Conservation (phyloP, 2,888 invertebrate genomes). For the Cephonodes hylas region DNA sequence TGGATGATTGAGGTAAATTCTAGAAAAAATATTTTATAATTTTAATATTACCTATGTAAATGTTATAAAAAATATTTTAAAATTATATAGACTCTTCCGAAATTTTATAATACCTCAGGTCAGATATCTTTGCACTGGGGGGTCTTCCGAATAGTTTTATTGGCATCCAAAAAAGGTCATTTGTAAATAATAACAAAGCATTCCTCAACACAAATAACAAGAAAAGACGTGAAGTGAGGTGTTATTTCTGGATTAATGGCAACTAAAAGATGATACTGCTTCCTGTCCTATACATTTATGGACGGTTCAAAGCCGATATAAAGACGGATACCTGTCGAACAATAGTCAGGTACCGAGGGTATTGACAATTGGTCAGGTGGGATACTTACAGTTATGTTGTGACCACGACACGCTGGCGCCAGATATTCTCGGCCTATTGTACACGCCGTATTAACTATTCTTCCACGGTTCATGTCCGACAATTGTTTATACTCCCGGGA, state of each 20-base stretch:
- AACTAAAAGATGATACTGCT: conserved; percentile 52
- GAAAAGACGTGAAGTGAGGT: conserved; percentile 44
- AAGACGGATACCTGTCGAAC: conserved; percentile 55
- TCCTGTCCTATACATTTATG: conserved; percentile 61
- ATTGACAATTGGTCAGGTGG: conserved; percentile 46
- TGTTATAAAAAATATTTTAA: too few species aligned
- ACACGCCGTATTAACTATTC: conserved; percentile 40
- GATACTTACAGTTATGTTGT: conserved; percentile 63
- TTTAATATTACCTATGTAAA: too few species aligned
- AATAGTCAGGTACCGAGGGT: conserved; percentile 57
- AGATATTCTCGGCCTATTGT: conserved; percentile 57
- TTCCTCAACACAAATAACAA: conserved; percentile 33
- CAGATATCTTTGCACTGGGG: background rate
- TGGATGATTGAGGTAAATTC: too few species aligned
- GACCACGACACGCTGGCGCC: conserved; percentile 65
- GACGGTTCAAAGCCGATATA: conserved; percentile 46
- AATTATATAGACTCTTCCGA: too few species aligned
- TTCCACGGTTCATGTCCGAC: conserved; percentile 38
- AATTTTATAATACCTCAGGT: background rate
- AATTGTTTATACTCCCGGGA: conserved; percentile 46
- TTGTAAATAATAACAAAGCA: conserved; percentile 21
- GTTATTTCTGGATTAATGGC: conserved; percentile 58
- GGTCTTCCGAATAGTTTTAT: background rate
- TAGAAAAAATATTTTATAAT: too few species aligned
- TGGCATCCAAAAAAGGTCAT: background rate